Evolutionary conservation across 2,113 vertebrate genomes (phyloP), one percentile per base, ranked within the genome.

Genomic region (Phodopus roborovskii): DNA sequence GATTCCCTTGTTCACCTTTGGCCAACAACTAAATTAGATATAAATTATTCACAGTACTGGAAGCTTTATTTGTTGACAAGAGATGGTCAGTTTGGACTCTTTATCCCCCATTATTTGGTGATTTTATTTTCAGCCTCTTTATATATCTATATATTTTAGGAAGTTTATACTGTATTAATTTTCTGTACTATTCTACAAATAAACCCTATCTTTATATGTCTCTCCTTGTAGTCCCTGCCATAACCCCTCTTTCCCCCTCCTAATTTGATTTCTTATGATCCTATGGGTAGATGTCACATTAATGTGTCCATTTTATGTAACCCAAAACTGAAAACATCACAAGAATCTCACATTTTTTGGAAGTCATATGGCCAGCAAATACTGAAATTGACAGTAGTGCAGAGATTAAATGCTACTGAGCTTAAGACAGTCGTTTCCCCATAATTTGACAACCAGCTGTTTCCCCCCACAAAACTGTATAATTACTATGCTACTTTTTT

Each of bases 401-500:
- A 48, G 33, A 28, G 90, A 8, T 82, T 22, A 81, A 81, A 6
- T 15, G 78, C 53, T 81, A 81, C 78, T 12, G 30, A 58, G 53
- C 53, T 58, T 58, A 58, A 36, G 53, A 56, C 33, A 58, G 24
- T 4, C 24, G 20, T 58, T 81, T n/a, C 36, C 64, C 22, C 36
- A 39, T n/a, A 81, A 3, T 56, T 81, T 81, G 50, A 9, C 2
- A 75, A 5, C 8, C 30, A 92, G 83, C 78, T 7, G 4, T 68
- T 90, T 92, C 87, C 73, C 8, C 94, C 73, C 71, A 92, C 8
- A 13, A 73, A 83, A 78, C 50, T 88, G 1, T 79, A 42, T 20
- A 81, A 92, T 92, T 85, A 89, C 15, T 3, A 92, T 16, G 42
- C 60, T 85, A 85, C 92, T 58, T 82, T 50, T 50, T 45, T 86